phyloP scores from a whole-genome alignment of 2,797 vertebrate species.

The Anas georgica region DNA sequence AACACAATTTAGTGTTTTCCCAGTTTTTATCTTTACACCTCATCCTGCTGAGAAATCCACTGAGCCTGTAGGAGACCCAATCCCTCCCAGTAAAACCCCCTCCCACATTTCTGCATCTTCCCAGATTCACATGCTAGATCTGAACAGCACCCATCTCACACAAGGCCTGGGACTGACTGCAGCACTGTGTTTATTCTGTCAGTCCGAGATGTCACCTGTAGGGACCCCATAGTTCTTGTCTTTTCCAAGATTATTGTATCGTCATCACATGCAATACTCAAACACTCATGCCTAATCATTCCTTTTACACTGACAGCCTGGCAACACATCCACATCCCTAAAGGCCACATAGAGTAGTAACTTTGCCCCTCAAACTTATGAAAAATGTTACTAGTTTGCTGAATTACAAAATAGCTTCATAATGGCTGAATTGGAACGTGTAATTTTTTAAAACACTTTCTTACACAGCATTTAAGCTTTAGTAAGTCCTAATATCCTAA shows the following conservation, averaged over 20 bases:
- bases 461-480: not conserved
- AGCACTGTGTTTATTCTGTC: not conserved
- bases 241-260: not conserved
- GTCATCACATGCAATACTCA: not conserved
- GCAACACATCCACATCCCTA: too few species aligned
- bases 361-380: not conserved
- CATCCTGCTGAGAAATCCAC: not conserved
- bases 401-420: not conserved
- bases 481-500: not conserved
- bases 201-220: accelerated
- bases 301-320: not conserved
- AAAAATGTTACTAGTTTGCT: accelerated
- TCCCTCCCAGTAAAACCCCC: accelerated
- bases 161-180: accelerated
- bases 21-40: not conserved
- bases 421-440: not conserved
- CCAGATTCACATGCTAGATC: not conserved
- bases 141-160: accelerated
- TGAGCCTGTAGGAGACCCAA: accelerated
- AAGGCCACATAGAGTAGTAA: accelerated
- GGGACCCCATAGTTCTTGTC: accelerated
- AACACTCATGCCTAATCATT: not conserved
- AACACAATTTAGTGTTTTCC: not conserved
- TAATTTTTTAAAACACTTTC: too few species aligned
- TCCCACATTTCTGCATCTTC: accelerated